Base-by-base conservation (phyloP, 2,888 invertebrate genomes). In the Latrodectus elegans region DNA sequence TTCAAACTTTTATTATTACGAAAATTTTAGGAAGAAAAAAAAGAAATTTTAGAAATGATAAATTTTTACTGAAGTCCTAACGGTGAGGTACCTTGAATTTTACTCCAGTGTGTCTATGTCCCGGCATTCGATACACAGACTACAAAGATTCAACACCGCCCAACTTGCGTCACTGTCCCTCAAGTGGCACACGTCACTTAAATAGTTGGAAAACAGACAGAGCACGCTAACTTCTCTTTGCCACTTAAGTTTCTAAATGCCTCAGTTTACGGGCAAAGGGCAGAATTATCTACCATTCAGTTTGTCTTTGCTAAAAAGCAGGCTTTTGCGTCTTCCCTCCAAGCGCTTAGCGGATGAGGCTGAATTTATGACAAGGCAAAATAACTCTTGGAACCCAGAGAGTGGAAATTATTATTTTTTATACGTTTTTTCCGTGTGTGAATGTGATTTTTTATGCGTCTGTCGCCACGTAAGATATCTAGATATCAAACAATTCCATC, bases 291-390 rank as follows among this genome's bases (percentile, higher is more conserved):
- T 67, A 72, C 72, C n/a, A 53, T 68, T 22, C 52, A 38, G 82
- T 52, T 81, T 81, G 81, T 81, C 74, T 53, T 67, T 26, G 55
- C 17, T 60, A 81, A 74, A 71, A 67, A 60, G 75, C 75, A 82
- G 67, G 22, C 67, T 53, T 73, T 73, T 81, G 60, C 60, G 60
- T 60, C 60, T 60, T n/a, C 14, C 38, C 38, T 38, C 38, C 38
- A 2, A 38, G 12, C 60, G 60, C 60, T 12, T 60, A 60, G 60
- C 38, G 38, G 12, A 15, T n/a, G 60, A 60, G 67, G 74, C 77
- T 84, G 84, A 84, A 84, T 84, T 84, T 84, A 84, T 65, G 84
- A 73, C 72, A 72, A 71, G 73, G 26, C 78, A 78, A 84, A 64
- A 72, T 73, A 70, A 71, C 84, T 72, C 67, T 73, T 52, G 49